phyloP scores from a whole-genome alignment of 2,888 invertebrate genomes.

The Heliconius sara region DNA sequence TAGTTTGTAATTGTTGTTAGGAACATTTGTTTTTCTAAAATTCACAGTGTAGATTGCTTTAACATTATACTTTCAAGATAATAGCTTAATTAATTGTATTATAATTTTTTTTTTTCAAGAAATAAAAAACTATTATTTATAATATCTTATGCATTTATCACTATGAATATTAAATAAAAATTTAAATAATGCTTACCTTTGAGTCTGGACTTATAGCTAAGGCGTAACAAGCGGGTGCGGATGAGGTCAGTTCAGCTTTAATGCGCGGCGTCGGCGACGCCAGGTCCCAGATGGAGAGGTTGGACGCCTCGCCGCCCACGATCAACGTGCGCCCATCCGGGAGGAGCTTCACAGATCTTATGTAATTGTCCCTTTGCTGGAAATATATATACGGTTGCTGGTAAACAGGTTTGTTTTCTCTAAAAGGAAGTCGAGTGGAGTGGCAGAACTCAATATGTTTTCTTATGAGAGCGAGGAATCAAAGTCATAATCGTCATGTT shows the following conservation, averaged over 20 bases:
- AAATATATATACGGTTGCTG: conserved; percentile 54
- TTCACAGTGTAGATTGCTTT: background rate
- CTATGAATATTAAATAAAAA: background rate
- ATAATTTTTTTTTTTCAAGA: no score
- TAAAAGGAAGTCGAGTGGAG: background rate
- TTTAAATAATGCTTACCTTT: conserved; percentile 80
- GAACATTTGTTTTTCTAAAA: no score
- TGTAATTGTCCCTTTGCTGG: conserved; percentile 96
- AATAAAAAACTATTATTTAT: no score
- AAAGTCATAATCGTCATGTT: no score
- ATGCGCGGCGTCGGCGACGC: conserved; percentile 95
- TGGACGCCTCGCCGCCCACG: conserved; percentile 97
- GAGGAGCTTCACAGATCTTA: conserved; percentile 95
- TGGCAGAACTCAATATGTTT: no score
- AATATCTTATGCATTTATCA: no score
- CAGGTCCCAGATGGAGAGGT: conserved; percentile 97
- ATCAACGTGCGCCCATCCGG: conserved; percentile 96
- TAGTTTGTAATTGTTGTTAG: background rate
- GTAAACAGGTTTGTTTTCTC: background rate
- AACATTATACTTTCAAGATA: background rate
- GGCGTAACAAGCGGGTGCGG: conserved; percentile 98
- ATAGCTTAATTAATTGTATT: background rate
- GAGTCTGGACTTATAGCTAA: conserved; percentile 97
- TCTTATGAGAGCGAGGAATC: no score
- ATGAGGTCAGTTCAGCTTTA: conserved; percentile 96